Conservation (phyloP, 2,113 vertebrate genomes). For the Numida meleagris region DNA sequence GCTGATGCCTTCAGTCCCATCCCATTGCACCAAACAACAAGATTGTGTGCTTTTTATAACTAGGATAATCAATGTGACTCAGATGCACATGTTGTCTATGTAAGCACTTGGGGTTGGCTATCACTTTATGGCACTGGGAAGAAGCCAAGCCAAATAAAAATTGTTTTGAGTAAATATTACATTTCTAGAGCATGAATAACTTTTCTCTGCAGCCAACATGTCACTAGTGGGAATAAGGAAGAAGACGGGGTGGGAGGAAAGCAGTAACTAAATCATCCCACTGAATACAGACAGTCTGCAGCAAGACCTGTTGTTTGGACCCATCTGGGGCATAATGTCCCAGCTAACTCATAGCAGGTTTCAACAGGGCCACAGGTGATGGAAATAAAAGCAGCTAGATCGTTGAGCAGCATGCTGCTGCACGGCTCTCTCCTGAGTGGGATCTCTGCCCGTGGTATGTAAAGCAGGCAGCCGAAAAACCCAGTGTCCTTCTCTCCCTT, state of each 20-base stretch:
- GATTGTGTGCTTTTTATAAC: conserved; percentile 60
- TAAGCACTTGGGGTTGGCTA: conserved; percentile 70
- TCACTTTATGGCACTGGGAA: conserved; percentile 69
- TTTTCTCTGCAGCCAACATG: conserved; percentile 66
- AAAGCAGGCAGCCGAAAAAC: conserved; percentile 14
- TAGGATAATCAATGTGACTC: conserved; percentile 73
- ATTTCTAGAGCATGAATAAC: conserved; percentile 76
- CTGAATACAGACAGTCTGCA: conserved; percentile 56
- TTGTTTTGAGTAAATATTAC: conserved; percentile 76
- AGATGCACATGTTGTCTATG: conserved; percentile 64
- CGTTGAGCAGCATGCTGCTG: not conserved
- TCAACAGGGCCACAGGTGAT: conserved; percentile 23
- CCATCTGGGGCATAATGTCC: conserved; percentile 54
- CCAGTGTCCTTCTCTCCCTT: conserved; percentile 3
- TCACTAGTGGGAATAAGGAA: conserved; percentile 72
- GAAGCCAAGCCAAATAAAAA: conserved; percentile 78
- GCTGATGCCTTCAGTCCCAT: conserved; percentile 59
- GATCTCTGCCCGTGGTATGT: conserved; percentile 13
- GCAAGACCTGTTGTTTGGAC: conserved; percentile 57
- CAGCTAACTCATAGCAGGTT: conserved; percentile 53
- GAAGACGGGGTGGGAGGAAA: conserved; percentile 37
- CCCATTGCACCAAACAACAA: conserved; percentile 58
- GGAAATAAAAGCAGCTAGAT: conserved; percentile 48
- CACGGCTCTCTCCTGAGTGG: not conserved
- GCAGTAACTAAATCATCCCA: conserved; percentile 63